Percentiles rank a stretch among this genome's conserved stretches.
Conservation (phyloP, 2,113 vertebrate genomes). For the Baryphthengus martii region DNA sequence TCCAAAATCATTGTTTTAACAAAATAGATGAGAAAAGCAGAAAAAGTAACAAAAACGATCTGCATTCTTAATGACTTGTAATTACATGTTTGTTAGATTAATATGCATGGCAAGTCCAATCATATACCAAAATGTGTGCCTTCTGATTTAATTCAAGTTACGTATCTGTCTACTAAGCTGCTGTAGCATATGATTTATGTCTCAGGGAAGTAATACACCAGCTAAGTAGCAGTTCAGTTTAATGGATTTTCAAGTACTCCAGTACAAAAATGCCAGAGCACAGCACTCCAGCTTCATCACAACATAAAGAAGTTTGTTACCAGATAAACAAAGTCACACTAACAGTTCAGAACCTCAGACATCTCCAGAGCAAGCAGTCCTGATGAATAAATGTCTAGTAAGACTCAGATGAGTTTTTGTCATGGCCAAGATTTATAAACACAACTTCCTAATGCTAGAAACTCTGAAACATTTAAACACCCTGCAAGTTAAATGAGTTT, state of each 20-base stretch:
- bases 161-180: background rate
- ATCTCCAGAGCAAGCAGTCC: background rate
- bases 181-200: background rate
- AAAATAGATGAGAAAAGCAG: background rate
- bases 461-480: background rate
- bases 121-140: background rate
- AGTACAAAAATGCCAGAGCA: background rate
- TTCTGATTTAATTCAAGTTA: conserved; percentile 11
- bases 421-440: conserved; percentile 19
- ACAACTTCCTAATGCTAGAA: background rate
- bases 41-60: background rate
- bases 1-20: background rate
- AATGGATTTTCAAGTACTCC: conserved; percentile 53
- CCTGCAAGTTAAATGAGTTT: conserved; percentile 6
- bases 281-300: background rate
- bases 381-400: background rate
- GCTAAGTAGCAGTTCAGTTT: conserved; percentile 13
- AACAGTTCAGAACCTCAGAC: background rate
- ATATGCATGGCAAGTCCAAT: background rate
- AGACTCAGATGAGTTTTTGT: background rate
- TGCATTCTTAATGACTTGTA: background rate
- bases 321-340: background rate
- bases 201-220: conserved; percentile 32
- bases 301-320: background rate
- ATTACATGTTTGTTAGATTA: conserved; percentile 7